Evolutionary conservation across 2,888 invertebrate species (phyloP).

Genomic region (Tetanocera ferruginea): DNA sequence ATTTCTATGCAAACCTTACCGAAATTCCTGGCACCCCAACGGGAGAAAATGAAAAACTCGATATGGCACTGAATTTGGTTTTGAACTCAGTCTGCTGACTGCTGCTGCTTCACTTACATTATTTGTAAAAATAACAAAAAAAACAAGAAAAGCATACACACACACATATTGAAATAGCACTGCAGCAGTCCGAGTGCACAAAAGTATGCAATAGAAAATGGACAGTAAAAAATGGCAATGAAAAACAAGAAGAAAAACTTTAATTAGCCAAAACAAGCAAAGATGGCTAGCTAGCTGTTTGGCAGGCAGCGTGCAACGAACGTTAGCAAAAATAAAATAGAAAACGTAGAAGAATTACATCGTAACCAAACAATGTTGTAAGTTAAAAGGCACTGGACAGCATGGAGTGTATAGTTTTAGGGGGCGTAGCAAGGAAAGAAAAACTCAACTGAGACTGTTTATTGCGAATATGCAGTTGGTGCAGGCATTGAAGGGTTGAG

Average conservation of each 20-base stretch:
- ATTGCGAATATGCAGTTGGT: too few relatives aligned
- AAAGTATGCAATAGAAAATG: slow-evolving; percentile 24
- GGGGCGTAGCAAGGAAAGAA: background rate
- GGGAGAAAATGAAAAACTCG: background rate
- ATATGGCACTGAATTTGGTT: slow-evolving; percentile 22
- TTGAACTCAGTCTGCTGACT: background rate
- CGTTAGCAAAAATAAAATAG: slow-evolving; percentile 43
- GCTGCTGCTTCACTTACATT: slow-evolving; percentile 7
- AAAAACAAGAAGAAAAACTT: slow-evolving; percentile 15
- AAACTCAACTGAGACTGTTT: background rate
- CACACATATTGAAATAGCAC: slow-evolving; percentile 27
- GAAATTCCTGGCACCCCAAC: background rate
- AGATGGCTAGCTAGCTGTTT: background rate
- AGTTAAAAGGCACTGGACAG: background rate
- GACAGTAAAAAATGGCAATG: background rate
- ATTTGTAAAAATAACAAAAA: slow-evolving; percentile 1
- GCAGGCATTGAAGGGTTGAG: too few relatives aligned
- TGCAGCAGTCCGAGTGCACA: slow-evolving; percentile 16
- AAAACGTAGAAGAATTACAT: slow-evolving; percentile 24
- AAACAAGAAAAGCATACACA: background rate
- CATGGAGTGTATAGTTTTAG: background rate
- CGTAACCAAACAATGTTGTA: slow-evolving; percentile 10
- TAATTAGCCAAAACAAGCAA: slow-evolving; percentile 36
- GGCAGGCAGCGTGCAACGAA: slow-evolving; percentile 4
- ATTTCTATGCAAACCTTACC: background rate